Percentiles rank a stretch among this genome's conserved stretches.
Conservation (phyloP, 2,113 vertebrate genomes). For the Malurus melanocephalus region DNA sequence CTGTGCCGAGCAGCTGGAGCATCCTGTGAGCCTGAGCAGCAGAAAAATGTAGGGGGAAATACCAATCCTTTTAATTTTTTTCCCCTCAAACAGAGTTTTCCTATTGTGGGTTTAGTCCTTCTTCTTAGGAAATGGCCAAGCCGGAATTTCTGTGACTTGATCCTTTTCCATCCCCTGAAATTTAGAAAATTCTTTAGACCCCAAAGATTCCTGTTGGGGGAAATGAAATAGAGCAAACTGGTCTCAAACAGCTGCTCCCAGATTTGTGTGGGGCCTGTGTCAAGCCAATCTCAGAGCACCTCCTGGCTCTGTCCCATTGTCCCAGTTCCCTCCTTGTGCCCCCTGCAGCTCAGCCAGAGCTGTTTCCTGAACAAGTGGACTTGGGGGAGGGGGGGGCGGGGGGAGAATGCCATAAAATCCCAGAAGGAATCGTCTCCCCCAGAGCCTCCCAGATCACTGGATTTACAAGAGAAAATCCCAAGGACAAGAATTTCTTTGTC, state of each 20-base stretch:
- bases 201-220: background rate
- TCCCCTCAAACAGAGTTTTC: background rate
- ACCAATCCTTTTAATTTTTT: background rate
- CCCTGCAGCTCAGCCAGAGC: background rate
- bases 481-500: background rate
- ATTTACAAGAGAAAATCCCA: background rate
- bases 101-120: background rate
- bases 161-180: background rate
- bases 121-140: background rate
- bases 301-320: accelerated
- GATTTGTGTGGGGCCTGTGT: background rate
- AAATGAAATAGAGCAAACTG: background rate
- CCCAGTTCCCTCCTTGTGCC: background rate
- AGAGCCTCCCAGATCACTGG: background rate
- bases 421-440: background rate
- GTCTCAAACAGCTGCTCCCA: background rate
- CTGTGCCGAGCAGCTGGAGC: accelerated
- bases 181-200: background rate
- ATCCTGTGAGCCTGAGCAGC: background rate
- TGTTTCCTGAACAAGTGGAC: background rate
- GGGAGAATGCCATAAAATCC: background rate
- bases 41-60: background rate
- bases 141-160: background rate
- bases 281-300: background rate
- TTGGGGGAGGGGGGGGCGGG: accelerated